Evolutionary conservation across 1,140 invertebrate species (phyloP), one percentile per base, ranked within the genome.

Genomic region (Trachelipus rathkii): DNA sequence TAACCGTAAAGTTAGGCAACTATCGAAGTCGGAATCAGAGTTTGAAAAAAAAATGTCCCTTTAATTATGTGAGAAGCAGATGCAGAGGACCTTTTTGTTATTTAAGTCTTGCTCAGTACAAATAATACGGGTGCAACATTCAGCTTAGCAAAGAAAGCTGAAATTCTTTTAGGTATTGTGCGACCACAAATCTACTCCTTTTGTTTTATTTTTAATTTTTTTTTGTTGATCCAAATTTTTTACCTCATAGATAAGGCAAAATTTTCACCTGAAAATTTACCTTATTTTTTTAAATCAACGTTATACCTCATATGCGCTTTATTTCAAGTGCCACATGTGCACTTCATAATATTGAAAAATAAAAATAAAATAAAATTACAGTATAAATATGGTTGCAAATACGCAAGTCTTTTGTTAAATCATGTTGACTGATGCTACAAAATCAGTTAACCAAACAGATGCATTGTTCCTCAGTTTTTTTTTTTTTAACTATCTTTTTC

Each of bases 261-360:
- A 3, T 3, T 33, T 33, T 33, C n/a, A n/a, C 1, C 33, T 33
- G 33, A 33, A 33, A 33, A 6, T 6, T 33, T 33, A 33, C 33
- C 44, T 68, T n/a, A n/a, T 72, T 67, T 77, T 67, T 33, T 33
- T 33, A 3, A 33, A 33, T 3, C 2, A 70, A 70, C 68, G 73
- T 77, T 76, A 76, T 79, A 79, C 78, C 78, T 79, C 78, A 79
- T 79, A 78, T 79, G 78, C 78, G 78, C 78, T 79, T 79, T 79
- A 79, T 76, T 70, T 71, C 73, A 75, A 69, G 75, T 79, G 74
- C 50, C 19, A 77, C 43, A 60, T 10, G 44, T 46, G 75, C 75
- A 78, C 46, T 46, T 74, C 72, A 74, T 75, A 79, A 69, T 76
- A 33, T 33, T 33, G 33, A 6, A 33, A 33, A 6, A 33, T 3